These are phyloP conservation scores for Poeciliopsis paucimaculata DNA, from an alignment of 2,797 vertebrate species.

Conservation along the genomic window DNA sequence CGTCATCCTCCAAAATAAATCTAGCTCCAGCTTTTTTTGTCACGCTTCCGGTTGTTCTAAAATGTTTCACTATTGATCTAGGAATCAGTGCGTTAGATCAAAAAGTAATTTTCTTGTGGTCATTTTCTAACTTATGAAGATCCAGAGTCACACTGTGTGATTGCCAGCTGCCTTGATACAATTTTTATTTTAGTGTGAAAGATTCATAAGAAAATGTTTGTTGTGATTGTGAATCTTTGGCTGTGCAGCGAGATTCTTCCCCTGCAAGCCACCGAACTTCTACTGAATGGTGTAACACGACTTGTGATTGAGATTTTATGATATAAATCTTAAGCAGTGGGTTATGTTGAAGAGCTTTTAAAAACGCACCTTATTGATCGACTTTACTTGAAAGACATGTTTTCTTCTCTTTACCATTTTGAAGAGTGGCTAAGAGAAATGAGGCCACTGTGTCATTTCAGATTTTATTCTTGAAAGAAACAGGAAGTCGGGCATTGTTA, in stretches of 20 bases:
- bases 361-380: not conserved
- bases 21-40: not conserved
- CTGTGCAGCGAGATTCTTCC: not conserved
- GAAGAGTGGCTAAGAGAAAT: not conserved
- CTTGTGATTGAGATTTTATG: not conserved
- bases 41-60: not conserved
- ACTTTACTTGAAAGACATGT: not conserved
- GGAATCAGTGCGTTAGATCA: not conserved
- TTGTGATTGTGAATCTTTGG: not conserved
- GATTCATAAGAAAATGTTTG: not conserved
- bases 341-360: not conserved
- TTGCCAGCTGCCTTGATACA: not conserved
- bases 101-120: not conserved
- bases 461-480: not conserved
- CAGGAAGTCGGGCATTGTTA: not conserved
- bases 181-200: not conserved
- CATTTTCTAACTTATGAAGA: not conserved
- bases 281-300: not conserved
- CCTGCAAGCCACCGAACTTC: not conserved
- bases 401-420: constrained; percentile 3
- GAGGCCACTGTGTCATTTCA: not conserved
- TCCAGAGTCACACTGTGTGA: not conserved
- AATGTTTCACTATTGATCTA: not conserved
- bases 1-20: not conserved
- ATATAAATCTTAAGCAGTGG: not conserved